Percentiles rank a stretch among this genome's conserved stretches.
Evolutionary conservation across 2,797 vertebrate species (phyloP).

Genomic region (Peromyscus attwateri): DNA sequence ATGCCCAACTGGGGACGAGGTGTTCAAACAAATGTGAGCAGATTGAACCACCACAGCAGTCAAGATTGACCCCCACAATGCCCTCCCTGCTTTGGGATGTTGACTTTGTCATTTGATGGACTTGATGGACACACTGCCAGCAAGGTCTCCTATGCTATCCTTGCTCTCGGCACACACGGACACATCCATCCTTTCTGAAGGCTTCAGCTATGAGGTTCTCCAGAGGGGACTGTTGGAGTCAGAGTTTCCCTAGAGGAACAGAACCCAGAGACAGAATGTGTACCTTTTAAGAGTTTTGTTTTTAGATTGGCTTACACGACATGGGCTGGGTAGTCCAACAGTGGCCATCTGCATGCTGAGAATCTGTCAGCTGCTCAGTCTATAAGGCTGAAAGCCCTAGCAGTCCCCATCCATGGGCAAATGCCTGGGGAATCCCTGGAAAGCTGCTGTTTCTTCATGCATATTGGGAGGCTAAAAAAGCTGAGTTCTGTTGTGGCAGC

Average conservation of each 20-base stretch:
- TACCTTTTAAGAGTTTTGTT: neutral
- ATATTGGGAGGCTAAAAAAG: neutral
- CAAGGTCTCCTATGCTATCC: neutral
- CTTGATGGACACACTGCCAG: neutral
- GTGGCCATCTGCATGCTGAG: neutral
- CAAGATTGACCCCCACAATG: neutral
- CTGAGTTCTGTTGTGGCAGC: neutral
- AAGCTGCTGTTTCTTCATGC: too few relatives aligned
- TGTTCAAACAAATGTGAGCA: neutral
- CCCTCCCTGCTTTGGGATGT: neutral
- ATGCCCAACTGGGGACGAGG: neutral
- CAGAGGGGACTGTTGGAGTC: neutral
- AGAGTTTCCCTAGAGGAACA: neutral
- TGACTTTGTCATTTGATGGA: neutral
- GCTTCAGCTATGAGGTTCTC: neutral
- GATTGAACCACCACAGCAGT: neutral
- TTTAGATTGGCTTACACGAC: neutral
- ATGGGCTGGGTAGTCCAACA: neutral
- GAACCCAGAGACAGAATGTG: neutral
- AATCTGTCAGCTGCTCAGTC: neutral
- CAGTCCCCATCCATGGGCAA: neutral
- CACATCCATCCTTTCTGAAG: too few relatives aligned
- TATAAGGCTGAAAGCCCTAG: neutral
- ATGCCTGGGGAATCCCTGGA: neutral
- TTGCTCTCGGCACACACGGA: neutral